Evolutionary conservation across 1,140 invertebrate genomes (phyloP).

Genomic region (Meloidogyne hapla): DNA sequence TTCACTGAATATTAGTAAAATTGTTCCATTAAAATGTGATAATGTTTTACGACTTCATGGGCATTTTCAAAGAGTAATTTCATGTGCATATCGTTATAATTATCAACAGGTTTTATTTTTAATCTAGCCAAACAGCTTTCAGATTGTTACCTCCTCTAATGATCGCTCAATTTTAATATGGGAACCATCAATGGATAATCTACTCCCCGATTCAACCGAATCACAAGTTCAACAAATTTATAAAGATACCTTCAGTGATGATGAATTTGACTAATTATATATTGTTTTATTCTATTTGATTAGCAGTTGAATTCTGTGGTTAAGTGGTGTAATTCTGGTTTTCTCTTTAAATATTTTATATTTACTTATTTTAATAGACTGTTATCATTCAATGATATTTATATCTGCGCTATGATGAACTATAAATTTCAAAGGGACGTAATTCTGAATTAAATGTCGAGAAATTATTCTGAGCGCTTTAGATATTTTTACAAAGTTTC

Average conservation of each 20-base stretch:
- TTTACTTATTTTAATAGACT: too few relatives aligned
- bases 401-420: neutral
- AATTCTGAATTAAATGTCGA: constrained; percentile 3
- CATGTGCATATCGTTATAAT: constrained; percentile 23
- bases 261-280: neutral
- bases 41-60: constrained; percentile 13
- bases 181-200: constrained; percentile 24
- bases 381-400: too few relatives aligned
- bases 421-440: neutral
- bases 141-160: constrained; percentile 23
- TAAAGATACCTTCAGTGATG: constrained; percentile 31
- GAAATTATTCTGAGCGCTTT: neutral
- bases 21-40: neutral
- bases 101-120: constrained; percentile 16
- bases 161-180: constrained; percentile 29
- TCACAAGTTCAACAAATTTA: constrained; percentile 14
- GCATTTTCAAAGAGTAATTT: constrained; percentile 23
- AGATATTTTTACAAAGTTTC: neutral
- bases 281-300: neutral
- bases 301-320: neutral
- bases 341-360: neutral
- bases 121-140: neutral
- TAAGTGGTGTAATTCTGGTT: neutral
- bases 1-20: neutral
- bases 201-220: neutral